Evolutionary conservation across 2,888 invertebrate genomes (phyloP).

Genomic region (Sinotaia quadrata): DNA sequence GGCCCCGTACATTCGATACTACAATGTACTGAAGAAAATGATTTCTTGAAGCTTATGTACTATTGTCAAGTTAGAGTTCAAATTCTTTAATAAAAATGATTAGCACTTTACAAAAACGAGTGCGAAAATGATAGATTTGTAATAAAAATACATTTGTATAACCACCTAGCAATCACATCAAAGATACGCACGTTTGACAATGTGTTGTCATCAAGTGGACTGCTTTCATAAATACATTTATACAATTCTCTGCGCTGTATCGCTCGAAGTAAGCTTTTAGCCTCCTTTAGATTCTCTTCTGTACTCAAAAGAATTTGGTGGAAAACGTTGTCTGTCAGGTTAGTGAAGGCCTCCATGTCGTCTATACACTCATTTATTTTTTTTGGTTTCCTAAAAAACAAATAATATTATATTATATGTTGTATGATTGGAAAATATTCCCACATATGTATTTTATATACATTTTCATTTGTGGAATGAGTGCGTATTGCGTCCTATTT

Average conservation of each 20-base stretch:
- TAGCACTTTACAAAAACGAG: no score
- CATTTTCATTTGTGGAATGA: neutral
- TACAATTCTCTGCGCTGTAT: slow-evolving; percentile 42
- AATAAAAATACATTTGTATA: no score
- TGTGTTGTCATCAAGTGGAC: neutral
- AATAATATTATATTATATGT: neutral
- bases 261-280: slow-evolving; percentile 35
- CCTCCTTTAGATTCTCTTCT: slow-evolving; percentile 29
- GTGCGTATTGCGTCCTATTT: no score
- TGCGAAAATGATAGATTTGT: no score
- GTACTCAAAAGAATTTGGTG: slow-evolving; percentile 34
- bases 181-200: no score
- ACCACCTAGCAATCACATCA: no score
- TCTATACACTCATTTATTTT: slow-evolving; percentile 43
- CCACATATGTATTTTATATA: neutral
- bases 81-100: no score
- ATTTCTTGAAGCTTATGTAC: no score
- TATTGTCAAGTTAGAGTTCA: no score
- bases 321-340: slow-evolving; percentile 47
- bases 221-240: slow-evolving; percentile 18
- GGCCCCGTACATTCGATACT: no score
- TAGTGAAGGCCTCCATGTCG: slow-evolving; percentile 50
- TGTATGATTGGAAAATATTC: no score
- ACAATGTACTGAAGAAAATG: no score
- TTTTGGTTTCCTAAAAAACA: neutral